Base-by-base conservation (phyloP, 2,888 invertebrate species). In the Chrysopilus asiliformis region DNA sequence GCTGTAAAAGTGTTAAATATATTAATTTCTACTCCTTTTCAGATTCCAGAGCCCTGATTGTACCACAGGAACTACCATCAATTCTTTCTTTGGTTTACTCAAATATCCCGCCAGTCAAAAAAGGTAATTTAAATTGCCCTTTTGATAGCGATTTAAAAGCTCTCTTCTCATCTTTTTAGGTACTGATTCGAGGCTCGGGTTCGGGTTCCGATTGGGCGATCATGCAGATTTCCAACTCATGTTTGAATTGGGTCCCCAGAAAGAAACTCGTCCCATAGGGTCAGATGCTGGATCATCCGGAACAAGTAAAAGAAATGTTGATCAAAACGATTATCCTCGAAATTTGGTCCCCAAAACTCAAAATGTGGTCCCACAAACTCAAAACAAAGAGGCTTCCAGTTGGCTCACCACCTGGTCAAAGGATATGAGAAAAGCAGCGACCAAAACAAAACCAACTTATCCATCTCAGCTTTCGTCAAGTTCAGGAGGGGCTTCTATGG, bases 21-120 rank as follows among this genome's bases (percentile, higher is more conserved):
- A 36, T 16, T 10, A 16, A 3, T 18, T 32, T 32, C 19, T 30
- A 5, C 19, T 18, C 24, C 24, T 38, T 72, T 69, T 32, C 65
- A 77, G 74, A 56, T 29, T 60, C 61, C 2, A 59, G 66, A 33
- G 64, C 72, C 2, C 62, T 84, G 14, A 77, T 86, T 47, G 72
- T 86, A 19, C 85, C 86, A 1, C 80, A 84, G 52, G 85, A 86
- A 58, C 48, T 86, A 33, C 83, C 84, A 1, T 81, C 85, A 0
- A 55, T 85, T 19, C 63, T 86, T 6, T 84, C 84, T 0, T 67
- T 86, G 4, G 74, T 84, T 1, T 86, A 84, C 57, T 82, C 84
- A 7, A 85, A 84, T 50, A 82, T 86, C 42, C 85, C 86, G 4
- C 83, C 82, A 1, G 74, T 86, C 8, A 81, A 81, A 52, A 86